Evolutionary conservation across 2,113 vertebrate species (phyloP), one percentile per base, ranked within the genome.

Genomic region (Amia ocellicauda): DNA sequence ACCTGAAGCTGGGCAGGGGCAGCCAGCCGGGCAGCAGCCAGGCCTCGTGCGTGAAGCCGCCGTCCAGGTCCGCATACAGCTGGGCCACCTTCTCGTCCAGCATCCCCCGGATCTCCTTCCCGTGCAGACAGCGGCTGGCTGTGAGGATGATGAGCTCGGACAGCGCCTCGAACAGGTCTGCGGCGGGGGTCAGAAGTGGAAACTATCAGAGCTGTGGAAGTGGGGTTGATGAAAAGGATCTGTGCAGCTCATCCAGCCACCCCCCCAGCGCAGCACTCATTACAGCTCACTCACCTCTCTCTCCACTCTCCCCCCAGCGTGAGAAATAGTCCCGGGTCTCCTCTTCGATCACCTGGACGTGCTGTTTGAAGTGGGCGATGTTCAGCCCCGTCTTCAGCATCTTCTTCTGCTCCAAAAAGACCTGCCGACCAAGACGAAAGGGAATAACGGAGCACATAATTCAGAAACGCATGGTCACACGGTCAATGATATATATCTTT

Each of bases 361-460:
- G 92, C 26, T 91, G 83, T 72, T 82, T 94, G 64, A 99, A 98
- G 3, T 86, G 94, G 60, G 90, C 91, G 16, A 96, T 91, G 68
- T 96, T 98, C 68, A 99, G 84, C 0, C 96, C 94, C 0, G 89
- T 96, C 88, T 99, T 99, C 68, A 99, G 73, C 86, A 99, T 94
- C 80, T 98, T 99, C 88, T 99, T 99, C 74, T 99, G 97, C 70
- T 99, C 97, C 88, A 99, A 79, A 79, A 99, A 99, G 51, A 98
- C 20, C 97, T 99, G 74, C 24, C 43, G 63, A 26, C 11, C 51
- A 4, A 26, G 1, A 14, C 24, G 63, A 2, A 57, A 40, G n/a
- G n/a, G n/a, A n/a, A n/a, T n/a, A n/a, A n/a, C n/a, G n/a, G n/a
- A n/a, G n/a, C n/a, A n/a, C n/a, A n/a, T n/a, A n/a, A n/a, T n/a